phyloP scores from a whole-genome alignment of 2,113 vertebrate genomes.

The Phaethornis superciliosus region DNA sequence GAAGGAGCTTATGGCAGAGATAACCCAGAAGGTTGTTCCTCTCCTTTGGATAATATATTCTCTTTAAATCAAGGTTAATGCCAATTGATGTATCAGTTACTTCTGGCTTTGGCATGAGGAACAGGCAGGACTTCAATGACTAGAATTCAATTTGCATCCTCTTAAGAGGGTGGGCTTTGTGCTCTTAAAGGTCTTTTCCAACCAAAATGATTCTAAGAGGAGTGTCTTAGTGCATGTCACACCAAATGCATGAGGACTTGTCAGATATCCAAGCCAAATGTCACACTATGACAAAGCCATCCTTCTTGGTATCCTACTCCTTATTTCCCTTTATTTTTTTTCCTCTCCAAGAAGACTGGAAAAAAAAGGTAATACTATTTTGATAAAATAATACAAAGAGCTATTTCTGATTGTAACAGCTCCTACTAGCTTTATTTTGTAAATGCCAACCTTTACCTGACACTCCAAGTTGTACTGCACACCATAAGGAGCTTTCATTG shows the following conservation, averaged over 20 bases:
- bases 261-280: not conserved
- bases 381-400: not conserved
- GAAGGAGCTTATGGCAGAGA: not conserved
- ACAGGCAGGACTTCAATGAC: not conserved
- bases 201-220: not conserved
- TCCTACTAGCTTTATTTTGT: not conserved
- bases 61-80: not conserved
- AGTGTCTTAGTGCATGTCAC: not conserved
- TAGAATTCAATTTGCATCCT: not conserved
- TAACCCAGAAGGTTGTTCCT: not conserved
- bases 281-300: not conserved
- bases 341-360: not conserved
- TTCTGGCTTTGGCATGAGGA: not conserved
- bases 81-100: not conserved
- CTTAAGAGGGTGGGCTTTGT: no score
- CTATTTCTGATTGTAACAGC: not conserved
- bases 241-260: rapidly evolving
- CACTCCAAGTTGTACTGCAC: no score
- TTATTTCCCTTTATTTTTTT: not conserved
- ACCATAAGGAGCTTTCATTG: not conserved
- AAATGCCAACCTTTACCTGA: not conserved
- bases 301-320: not conserved
- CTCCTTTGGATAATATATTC: not conserved
- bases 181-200: no score
- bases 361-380: not conserved